Conservation (phyloP, 2,113 vertebrate species). For the Pseudopipra pipra region DNA sequence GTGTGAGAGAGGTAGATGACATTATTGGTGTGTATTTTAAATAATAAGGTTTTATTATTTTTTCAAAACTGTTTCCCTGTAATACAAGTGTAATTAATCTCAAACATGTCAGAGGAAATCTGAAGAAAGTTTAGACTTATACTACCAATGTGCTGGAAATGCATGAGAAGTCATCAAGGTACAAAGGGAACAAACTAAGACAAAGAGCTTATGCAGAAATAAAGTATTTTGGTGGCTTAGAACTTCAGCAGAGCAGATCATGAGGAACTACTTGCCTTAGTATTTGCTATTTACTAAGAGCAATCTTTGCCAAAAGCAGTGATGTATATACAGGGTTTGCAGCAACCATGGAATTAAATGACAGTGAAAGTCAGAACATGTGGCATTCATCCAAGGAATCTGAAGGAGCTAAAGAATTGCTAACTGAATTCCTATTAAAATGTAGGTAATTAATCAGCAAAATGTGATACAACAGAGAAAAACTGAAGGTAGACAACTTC, state of each 20-base stretch:
- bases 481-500: background rate
- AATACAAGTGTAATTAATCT: background rate
- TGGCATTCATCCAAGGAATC: conserved; percentile 32
- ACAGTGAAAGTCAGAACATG: background rate
- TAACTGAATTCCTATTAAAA: conserved; percentile 25
- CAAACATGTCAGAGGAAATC: background rate
- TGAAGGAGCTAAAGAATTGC: conserved; percentile 4
- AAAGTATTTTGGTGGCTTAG: background rate
- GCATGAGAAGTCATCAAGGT: background rate
- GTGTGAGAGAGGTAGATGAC: background rate
- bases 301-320: background rate
- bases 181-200: background rate
- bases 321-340: background rate
- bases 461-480: background rate
- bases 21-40: background rate
- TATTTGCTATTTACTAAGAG: background rate
- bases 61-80: background rate
- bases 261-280: background rate
- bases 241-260: conserved; percentile 1
- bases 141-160: background rate
- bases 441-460: conserved; percentile 35
- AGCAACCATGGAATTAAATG: conserved; percentile 1
- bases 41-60: background rate
- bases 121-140: background rate
- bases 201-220: background rate